Evolutionary conservation across 2,888 invertebrate species (phyloP), one percentile per base, ranked within the genome.

Genomic region (Drosophila emarginata): DNA sequence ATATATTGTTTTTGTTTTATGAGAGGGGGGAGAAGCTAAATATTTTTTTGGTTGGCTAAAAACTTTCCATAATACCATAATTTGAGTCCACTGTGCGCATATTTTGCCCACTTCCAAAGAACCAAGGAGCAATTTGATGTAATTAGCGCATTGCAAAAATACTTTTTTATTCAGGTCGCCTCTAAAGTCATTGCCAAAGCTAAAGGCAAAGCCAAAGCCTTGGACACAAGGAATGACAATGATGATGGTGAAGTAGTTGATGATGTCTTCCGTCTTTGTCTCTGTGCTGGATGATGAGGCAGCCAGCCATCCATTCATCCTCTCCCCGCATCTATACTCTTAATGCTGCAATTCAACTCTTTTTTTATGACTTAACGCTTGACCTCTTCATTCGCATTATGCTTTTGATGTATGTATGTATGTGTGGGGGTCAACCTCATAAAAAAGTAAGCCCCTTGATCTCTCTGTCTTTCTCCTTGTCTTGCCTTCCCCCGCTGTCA

Each of bases 101-200:
- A 54, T 18, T 36, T 74, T 70, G 15, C 3, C 11, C 64, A 64
- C 60, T 71, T 64, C 73, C 76, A 78, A 74, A 66, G 85, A 84
- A 85, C 69, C 39, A 36, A 36, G 52, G 39, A 69, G 64, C 70
- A 77, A 87, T 78, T 75, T 75, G 59, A 76, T 82, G 76, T 85
- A 85, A 88, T 89, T 87, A 87, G 76, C 78, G 86, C 88, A 73
- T 77, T 75, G 61, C 64, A 79, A 75, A 86, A 87, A 89, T 87
- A 61, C 73, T 80, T 80, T 77, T 9, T 76, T 75, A 79, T 84
- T 68, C 85, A 87, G 81, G 85, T 87, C 85, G 85, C 72, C 62
- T 23, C 32, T 36, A 60, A 50, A 57, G 67, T 23, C 6, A 21
- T 39, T 28, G 14, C 45, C 59, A 21, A 26, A 18, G 59, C 4